These are phyloP conservation scores for Aplysia californica DNA, from an alignment of 1,140 invertebrate genomes.

Conservation along the genomic window DNA sequence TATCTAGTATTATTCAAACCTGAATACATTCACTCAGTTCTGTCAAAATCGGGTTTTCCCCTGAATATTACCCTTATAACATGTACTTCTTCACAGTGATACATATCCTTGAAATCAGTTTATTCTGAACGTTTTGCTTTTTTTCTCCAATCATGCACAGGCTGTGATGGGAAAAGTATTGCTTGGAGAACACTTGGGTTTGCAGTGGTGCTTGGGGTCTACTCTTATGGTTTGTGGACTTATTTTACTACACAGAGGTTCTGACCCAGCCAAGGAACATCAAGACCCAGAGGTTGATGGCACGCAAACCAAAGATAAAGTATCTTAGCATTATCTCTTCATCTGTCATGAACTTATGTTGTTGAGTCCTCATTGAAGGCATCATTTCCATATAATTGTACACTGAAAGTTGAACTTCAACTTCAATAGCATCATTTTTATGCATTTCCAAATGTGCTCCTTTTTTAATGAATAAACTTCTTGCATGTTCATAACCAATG, in stretches of 20 bases:
- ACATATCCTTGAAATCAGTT: background rate
- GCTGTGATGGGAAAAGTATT: constrained; percentile 64
- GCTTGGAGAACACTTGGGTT: constrained; percentile 63
- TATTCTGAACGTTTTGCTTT: constrained; percentile 2
- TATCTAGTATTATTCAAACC: too few relatives aligned
- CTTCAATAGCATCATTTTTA: background rate
- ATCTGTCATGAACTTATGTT: too few relatives aligned
- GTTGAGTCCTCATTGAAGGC: too few relatives aligned
- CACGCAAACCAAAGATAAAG: background rate
- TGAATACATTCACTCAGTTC: too few relatives aligned
- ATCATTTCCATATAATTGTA: background rate
- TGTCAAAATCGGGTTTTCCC: too few relatives aligned
- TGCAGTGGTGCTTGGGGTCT: constrained; percentile 66
- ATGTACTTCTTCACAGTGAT: background rate
- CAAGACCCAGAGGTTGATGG: background rate
- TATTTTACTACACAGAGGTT: constrained; percentile 60
- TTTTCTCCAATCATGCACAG: constrained; percentile 59
- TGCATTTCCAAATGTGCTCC: background rate
- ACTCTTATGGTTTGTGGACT: constrained; percentile 65
- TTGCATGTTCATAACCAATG: too few relatives aligned
- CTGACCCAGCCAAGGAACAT: background rate
- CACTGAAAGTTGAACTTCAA: background rate
- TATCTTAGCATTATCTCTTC: too few relatives aligned
- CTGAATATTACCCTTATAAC: too few relatives aligned
- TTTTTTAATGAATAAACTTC: too few relatives aligned